Percentiles rank a stretch among this genome's conserved stretches.
Conservation (phyloP, 2,113 vertebrate genomes). For the Conger conger region DNA sequence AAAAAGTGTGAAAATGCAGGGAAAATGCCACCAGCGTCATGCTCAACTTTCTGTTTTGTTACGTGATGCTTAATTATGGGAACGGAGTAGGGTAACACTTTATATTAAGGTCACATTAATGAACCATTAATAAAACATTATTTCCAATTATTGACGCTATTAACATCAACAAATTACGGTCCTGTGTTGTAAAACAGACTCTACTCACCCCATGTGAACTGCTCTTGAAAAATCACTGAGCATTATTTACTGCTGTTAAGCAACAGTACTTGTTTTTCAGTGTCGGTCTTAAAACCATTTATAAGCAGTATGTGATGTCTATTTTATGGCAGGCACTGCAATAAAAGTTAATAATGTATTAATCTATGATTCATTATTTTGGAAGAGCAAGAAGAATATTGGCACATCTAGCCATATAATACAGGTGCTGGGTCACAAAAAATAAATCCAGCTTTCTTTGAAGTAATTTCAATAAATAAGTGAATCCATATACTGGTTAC, state of each 20-base stretch:
- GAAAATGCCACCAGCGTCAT: not conserved
- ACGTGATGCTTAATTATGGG: not conserved
- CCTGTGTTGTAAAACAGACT: not conserved
- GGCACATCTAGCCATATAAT: not conserved
- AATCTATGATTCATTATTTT: not conserved
- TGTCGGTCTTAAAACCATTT: not conserved
- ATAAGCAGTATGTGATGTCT: not conserved
- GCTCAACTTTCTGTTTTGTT: not conserved
- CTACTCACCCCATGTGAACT: not conserved
- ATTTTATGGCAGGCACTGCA: not conserved
- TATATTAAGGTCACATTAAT: not conserved
- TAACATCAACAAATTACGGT: not conserved
- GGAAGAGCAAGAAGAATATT: not conserved
- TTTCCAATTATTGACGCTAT: not conserved
- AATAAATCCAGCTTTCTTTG: not conserved
- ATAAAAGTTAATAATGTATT: not conserved
- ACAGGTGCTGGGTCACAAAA: not conserved
- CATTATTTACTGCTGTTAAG: not conserved
- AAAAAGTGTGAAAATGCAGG: not conserved
- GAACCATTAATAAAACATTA: slow-evolving; percentile 21
- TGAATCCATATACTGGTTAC: not conserved
- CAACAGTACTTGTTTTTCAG: not conserved
- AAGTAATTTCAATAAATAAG: not conserved
- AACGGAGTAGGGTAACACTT: not conserved
- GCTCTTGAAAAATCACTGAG: not conserved